A percentile compares a stretch with the other conserved stretches of the same genome.
Evolutionary conservation across 2,113 vertebrate species (phyloP).

Genomic region (Phaethornis superciliosus): DNA sequence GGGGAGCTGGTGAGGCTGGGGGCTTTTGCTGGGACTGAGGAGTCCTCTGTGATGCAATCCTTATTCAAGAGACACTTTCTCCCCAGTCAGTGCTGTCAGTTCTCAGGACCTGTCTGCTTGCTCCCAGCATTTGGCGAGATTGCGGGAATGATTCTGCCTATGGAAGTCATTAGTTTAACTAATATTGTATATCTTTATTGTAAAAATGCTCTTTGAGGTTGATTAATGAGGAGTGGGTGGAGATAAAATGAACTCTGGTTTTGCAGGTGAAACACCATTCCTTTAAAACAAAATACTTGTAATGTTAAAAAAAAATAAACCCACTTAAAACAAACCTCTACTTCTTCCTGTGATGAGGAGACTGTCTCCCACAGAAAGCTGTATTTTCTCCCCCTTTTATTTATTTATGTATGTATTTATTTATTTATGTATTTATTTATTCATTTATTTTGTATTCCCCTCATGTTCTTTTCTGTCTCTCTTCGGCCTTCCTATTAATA

Average conservation of each 20-base stretch:
- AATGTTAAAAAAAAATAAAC: conserved; percentile 16
- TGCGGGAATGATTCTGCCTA: background rate
- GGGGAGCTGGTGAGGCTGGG: background rate
- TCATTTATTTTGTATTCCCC: background rate
- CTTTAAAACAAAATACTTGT: conserved; percentile 46
- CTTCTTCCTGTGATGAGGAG: conserved; percentile 51
- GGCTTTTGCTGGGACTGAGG: background rate
- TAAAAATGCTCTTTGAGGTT: conserved; percentile 56
- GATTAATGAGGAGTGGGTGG: conserved; percentile 61
- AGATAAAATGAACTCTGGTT: conserved; percentile 66
- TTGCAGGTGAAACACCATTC: conserved; percentile 66
- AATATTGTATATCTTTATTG: conserved; percentile 61
- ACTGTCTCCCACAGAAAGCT: conserved; percentile 28
- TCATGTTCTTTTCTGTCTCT: background rate
- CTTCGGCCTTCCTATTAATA: background rate
- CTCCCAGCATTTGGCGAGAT: background rate
- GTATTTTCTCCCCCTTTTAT: background rate
- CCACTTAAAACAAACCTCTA: conserved; percentile 63
- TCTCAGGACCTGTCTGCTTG: conserved; percentile 32
- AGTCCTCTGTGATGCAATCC: background rate
- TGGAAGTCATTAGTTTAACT: conserved; percentile 59
- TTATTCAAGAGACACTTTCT: accelerated
- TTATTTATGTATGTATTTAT: background rate
- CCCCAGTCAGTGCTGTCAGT: accelerated
- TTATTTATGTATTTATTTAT: background rate